phyloP scores from a whole-genome alignment of 2,888 invertebrate species.

The Phasia obesa region DNA sequence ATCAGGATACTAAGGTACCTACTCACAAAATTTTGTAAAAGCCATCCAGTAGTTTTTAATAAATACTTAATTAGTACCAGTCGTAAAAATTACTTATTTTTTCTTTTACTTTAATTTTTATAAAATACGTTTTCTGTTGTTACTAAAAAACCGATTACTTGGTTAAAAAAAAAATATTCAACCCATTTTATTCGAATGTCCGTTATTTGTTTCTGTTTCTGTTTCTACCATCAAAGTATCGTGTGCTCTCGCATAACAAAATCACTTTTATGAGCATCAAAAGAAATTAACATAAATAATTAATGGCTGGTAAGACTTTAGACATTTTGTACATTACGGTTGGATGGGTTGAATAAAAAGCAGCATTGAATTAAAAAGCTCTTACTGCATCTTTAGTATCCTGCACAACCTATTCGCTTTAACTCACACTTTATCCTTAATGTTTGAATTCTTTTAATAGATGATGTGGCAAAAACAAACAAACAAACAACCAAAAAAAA shows the following conservation, averaged over 20 bases:
- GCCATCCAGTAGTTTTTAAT: too few relatives aligned
- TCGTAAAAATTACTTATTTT: too few relatives aligned
- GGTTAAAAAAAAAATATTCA: neutral
- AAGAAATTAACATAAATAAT: constrained; percentile 67
- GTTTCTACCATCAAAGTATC: neutral
- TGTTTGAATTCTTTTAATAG: constrained; percentile 17
- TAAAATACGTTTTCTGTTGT: neutral
- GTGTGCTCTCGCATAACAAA: constrained; percentile 34
- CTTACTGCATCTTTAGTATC: constrained; percentile 28
- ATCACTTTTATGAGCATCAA: constrained; percentile 57
- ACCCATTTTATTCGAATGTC: neutral
- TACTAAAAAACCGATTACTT: neutral
- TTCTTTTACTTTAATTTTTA: too few relatives aligned
- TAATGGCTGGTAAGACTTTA: constrained; percentile 61
- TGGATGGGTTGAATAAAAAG: constrained; percentile 31
- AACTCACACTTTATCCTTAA: constrained; percentile 2
- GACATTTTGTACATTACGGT: constrained; percentile 51
- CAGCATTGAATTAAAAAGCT: constrained; percentile 46
- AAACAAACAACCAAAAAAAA: too few relatives aligned
- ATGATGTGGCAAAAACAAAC: constrained; percentile 29
- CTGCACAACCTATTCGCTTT: too few relatives aligned
- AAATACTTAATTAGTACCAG: too few relatives aligned
- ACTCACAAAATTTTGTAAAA: too few relatives aligned
- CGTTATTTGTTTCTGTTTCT: neutral
- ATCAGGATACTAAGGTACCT: too few relatives aligned